Conservation (phyloP, 2,797 vertebrate genomes). For the Lycodopsis pacificus region DNA sequence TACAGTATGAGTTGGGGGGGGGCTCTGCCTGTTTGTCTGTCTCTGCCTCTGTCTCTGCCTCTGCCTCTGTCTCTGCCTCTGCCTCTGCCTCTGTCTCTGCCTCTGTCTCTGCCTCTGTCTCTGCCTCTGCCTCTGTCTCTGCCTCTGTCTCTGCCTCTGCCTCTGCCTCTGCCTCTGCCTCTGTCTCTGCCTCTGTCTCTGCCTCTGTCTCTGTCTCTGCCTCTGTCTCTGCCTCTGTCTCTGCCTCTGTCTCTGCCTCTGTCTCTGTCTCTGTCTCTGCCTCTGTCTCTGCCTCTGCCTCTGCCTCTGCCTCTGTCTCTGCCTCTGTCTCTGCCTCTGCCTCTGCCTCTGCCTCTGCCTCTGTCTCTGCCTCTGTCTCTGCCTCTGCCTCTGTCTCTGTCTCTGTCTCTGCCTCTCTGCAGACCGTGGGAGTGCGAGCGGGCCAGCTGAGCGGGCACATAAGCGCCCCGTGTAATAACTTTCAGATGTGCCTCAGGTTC, state of each 20-base stretch:
- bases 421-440: constrained; percentile 78
- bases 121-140: not conserved
- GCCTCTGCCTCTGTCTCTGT: not conserved
- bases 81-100: too few species aligned
- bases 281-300: not conserved
- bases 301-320: too few species aligned
- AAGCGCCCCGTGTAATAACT: constrained; percentile 82
- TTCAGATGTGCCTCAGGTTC: constrained; percentile 85
- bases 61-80: too few species aligned
- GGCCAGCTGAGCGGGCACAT: constrained; percentile 69
- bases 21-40: not conserved
- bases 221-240: too few species aligned
- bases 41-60: not conserved
- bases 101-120: too few species aligned
- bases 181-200: too few species aligned
- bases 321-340: too few species aligned
- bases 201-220: too few species aligned
- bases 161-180: too few species aligned
- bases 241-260: not conserved
- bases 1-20: not conserved
- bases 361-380: too few species aligned
- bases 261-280: not conserved
- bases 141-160: not conserved
- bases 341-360: too few species aligned
- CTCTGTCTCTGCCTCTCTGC: constrained; percentile 13